Base-by-base conservation (phyloP, 2,113 vertebrate species). In the Dipodomys stephensi region DNA sequence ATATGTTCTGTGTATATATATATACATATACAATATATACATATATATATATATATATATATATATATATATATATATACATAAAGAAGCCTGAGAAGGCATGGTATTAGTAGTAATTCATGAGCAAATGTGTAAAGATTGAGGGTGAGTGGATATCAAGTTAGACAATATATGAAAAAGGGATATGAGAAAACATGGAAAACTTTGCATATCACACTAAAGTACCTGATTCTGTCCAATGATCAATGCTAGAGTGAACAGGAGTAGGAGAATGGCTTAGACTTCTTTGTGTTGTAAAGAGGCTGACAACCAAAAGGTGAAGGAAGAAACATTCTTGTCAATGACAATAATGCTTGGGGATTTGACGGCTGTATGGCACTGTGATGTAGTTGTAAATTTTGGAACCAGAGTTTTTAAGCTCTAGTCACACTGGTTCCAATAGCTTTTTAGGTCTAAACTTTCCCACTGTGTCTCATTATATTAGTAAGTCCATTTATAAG, bases 191-290 rank as follows among this genome's bases (percentile, higher is more conserved):
- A 94, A 69, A n/a, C 3, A 39, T 60, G 4, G 8, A 13, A 65
- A 46, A 7, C 20, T 7, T 13, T 69, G 0, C 12, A n/a, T 60
- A 18, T 57, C 46, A 73, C 16, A 77, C 23, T 35, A 39, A 83
- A 7, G 32, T 20, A 4, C 76, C 83, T 28, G 7, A 3, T 62
- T 72, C 10, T 85, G 65, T 78, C 6, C 1, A 23, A 44, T 53
- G 27, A 76, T 64, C 32, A 67, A 0, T 62, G 27, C 4, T 60
- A 2, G 0, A 22, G 2, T 0, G 28, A 6, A 1, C 0, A 32
- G 19, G 6, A 16, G 30, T 27, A 39, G 19, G 13, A 81, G 3
- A 44, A n/a, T 2, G 7, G 12, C 7, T 62, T 28, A 69, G 18
- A 28, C n/a, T 74, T 25, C 46, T 64, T 11, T n/a, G 3, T 68